These are phyloP conservation scores for Agonum fuliginosum DNA, from an alignment of 2,888 invertebrate species.

Conservation along the genomic window DNA sequence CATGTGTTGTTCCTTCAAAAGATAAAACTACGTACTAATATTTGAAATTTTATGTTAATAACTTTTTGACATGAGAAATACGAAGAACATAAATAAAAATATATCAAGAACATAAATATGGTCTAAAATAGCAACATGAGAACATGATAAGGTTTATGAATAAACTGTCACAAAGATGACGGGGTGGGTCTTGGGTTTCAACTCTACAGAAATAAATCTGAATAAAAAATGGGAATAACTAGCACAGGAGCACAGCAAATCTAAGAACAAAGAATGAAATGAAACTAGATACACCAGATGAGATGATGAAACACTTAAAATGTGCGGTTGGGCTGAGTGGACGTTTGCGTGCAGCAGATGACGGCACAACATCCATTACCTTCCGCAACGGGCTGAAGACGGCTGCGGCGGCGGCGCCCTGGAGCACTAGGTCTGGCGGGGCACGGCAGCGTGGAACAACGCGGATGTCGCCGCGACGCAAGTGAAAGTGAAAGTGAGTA, in stretches of 20 bases:
- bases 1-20: no score
- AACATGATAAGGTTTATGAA: no score
- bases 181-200: no score
- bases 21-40: no score
- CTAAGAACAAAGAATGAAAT: slow-evolving; percentile 27
- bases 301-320: slow-evolving; percentile 37
- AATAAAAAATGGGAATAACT: background rate
- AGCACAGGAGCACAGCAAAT: slow-evolving; percentile 4
- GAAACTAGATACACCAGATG: slow-evolving; percentile 29
- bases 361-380: slow-evolving; percentile 44
- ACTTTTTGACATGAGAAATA: no score
- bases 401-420: background rate
- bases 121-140: no score
- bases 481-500: slow-evolving; percentile 45
- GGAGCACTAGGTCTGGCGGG: slow-evolving; percentile 18
- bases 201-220: background rate
- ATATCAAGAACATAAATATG: no score
- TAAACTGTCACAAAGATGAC: no score
- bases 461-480: slow-evolving; percentile 52
- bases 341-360: slow-evolving; percentile 7
- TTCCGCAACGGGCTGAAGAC: slow-evolving; percentile 10
- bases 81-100: no score
- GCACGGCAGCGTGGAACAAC: slow-evolving; percentile 24
- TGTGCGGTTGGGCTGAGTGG: slow-evolving; percentile 21
- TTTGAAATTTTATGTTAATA: no score